Evolutionary conservation across 2,797 vertebrate genomes (phyloP).

Genomic region (Spinibarbus caldwelli): DNA sequence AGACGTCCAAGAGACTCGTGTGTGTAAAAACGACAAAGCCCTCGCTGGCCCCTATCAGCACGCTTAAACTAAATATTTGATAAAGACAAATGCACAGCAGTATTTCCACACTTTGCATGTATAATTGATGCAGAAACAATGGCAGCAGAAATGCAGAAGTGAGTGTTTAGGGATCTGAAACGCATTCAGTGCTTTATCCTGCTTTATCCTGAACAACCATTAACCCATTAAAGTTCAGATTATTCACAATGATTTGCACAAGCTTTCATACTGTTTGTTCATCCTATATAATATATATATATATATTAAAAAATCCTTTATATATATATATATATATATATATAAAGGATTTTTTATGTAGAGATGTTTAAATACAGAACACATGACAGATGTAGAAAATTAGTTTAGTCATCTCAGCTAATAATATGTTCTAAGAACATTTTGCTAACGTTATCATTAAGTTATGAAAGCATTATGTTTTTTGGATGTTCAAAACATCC

Average conservation of each 20-base stretch:
- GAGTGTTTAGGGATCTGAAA: constrained; percentile 24
- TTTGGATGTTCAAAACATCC: not conserved
- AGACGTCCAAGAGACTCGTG: constrained; percentile 23
- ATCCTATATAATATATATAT: too few relatives aligned
- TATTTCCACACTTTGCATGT: constrained; percentile 58
- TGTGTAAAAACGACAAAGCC: constrained; percentile 17
- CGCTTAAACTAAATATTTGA: constrained; percentile 58
- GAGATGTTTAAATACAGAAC: too few relatives aligned
- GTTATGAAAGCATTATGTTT: not conserved
- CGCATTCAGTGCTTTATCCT: not conserved
- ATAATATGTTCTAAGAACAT: too few relatives aligned
- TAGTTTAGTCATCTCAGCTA: too few relatives aligned
- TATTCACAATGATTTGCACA: too few relatives aligned
- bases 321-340: too few relatives aligned
- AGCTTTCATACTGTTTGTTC: too few relatives aligned
- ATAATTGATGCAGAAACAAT: constrained; percentile 59
- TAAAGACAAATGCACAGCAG: constrained; percentile 60
- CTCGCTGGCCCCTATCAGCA: constrained; percentile 15
- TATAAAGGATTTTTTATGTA: too few relatives aligned
- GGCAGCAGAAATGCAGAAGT: constrained; percentile 15
- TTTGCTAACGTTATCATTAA: not conserved
- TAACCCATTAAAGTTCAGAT: not conserved
- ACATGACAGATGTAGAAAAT: too few relatives aligned
- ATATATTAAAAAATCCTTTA: too few relatives aligned
- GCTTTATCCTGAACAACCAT: not conserved